These are phyloP conservation scores for Agrotis clavis DNA, from an alignment of 2,888 invertebrate species.

Conservation along the genomic window DNA sequence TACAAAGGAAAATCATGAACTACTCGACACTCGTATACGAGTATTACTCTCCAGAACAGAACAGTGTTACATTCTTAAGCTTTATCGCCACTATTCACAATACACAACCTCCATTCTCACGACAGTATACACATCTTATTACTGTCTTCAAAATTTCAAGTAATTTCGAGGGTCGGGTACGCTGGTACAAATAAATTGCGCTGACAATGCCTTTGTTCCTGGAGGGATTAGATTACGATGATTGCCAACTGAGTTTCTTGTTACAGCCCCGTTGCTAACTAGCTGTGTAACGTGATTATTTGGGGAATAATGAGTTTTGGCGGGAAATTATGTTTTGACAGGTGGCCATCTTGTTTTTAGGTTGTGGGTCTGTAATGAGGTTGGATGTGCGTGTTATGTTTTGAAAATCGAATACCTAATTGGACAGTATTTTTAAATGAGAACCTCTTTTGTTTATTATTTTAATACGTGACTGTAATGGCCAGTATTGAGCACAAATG, in stretches of 20 bases:
- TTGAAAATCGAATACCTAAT: neutral
- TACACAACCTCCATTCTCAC: constrained; percentile 38
- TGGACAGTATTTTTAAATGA: neutral
- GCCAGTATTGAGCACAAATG: neutral
- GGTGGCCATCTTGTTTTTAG: constrained; percentile 43
- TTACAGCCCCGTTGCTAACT: constrained; percentile 47
- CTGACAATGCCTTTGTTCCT: constrained; percentile 57
- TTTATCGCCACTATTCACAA: constrained; percentile 54
- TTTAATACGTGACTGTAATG: neutral
- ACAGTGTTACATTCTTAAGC: constrained; percentile 30
- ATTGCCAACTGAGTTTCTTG: constrained; percentile 56
- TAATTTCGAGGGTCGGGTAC: constrained; percentile 54
- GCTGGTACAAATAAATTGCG: constrained; percentile 61
- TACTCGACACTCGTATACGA: constrained; percentile 8
- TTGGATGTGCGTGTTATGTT: neutral
- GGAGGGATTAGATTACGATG: constrained; percentile 59
- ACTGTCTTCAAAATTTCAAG: constrained; percentile 57
- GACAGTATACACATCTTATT: constrained; percentile 44
- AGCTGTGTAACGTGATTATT: constrained; percentile 48
- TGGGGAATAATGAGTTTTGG: constrained; percentile 42
- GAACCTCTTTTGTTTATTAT: neutral
- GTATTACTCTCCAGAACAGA: constrained; percentile 23
- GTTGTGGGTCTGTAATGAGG: neutral
- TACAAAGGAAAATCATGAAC: constrained; percentile 23
- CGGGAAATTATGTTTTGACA: constrained; percentile 41